These are phyloP conservation scores for Hemicordylus capensis DNA, from an alignment of 2,113 vertebrate genomes.

Conservation along the genomic window DNA sequence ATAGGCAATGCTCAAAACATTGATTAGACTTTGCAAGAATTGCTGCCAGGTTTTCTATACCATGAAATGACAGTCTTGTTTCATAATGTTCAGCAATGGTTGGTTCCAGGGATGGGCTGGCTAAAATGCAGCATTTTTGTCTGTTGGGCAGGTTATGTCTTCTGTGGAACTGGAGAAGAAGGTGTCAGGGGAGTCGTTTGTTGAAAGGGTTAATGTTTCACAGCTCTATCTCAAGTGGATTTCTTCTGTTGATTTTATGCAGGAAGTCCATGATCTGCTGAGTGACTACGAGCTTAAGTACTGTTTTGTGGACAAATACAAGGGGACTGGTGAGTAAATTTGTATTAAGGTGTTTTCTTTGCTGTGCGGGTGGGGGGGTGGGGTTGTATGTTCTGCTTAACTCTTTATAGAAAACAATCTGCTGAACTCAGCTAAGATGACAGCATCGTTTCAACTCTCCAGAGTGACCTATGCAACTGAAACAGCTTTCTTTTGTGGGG, in stretches of 20 bases:
- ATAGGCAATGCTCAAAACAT: background rate
- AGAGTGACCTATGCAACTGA: background rate
- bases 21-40: background rate
- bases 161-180: background rate
- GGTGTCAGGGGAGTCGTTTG: background rate
- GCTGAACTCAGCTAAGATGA: background rate
- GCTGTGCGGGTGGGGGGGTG: background rate
- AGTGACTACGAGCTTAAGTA: slow-evolving; percentile 92
- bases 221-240: background rate
- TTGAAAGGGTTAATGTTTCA: background rate
- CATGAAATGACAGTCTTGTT: too few relatives aligned
- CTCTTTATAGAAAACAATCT: background rate
- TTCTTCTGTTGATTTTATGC: slow-evolving; percentile 34
- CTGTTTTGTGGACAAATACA: slow-evolving; percentile 97
- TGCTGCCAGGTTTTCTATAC: background rate
- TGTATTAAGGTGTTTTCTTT: background rate
- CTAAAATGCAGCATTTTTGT: background rate
- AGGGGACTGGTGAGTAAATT: slow-evolving; percentile 88
- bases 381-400: too few relatives aligned
- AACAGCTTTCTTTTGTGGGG: background rate
- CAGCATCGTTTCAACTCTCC: background rate
- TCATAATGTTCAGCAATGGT: background rate
- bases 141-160: background rate
- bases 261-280: slow-evolving; percentile 93
- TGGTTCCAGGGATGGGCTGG: background rate